Conservation (phyloP, 2,797 vertebrate species). For the Pipistrellus nathusii region DNA sequence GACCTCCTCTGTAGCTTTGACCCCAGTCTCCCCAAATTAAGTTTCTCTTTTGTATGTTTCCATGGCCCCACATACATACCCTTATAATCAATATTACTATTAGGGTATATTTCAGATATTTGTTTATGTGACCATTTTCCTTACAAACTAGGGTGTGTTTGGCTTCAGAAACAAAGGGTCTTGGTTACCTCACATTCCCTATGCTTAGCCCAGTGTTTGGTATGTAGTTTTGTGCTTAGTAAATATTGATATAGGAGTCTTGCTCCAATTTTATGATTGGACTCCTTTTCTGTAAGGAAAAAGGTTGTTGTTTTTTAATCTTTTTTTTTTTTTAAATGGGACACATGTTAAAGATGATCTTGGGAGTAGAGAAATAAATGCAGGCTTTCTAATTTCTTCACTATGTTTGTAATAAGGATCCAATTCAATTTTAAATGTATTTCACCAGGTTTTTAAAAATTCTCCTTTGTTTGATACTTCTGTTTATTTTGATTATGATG, state of each 20-base stretch:
- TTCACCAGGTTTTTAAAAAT: background rate
- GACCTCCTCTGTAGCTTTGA: background rate
- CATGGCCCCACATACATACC: background rate
- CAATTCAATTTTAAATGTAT: background rate
- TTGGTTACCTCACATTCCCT: background rate
- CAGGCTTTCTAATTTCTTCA: background rate
- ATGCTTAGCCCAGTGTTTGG: background rate
- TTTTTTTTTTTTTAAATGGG: background rate
- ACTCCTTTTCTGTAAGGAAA: background rate
- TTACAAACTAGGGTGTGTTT: background rate
- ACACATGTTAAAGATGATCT: background rate
- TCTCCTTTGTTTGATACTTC: background rate
- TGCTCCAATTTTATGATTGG: background rate
- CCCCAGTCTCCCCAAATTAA: background rate
- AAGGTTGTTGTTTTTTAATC: background rate
- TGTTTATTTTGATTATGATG: slow-evolving; percentile 2
- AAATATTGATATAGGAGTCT: background rate
- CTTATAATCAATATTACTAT: background rate
- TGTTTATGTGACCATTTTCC: background rate
- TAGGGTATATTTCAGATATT: background rate
- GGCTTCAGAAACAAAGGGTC: background rate
- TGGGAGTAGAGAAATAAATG: background rate
- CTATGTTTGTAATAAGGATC: background rate
- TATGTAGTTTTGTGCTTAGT: background rate
- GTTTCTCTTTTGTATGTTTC: background rate